Evolutionary conservation across 2,888 invertebrate species (phyloP).

Genomic region (Macrosoma leucophasiata): DNA sequence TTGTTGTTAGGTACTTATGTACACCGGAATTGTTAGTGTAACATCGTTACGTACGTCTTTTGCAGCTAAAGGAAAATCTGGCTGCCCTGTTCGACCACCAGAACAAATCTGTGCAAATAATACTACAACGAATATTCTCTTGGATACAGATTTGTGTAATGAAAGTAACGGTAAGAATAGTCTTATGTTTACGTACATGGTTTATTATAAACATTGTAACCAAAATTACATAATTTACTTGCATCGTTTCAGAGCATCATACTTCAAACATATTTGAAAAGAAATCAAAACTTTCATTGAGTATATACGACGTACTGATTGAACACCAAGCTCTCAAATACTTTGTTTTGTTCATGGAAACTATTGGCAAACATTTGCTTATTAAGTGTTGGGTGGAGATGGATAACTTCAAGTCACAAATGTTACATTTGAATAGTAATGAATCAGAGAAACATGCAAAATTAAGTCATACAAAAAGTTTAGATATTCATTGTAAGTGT

Average conservation of each 20-base stretch:
- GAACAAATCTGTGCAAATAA: slow-evolving; percentile 36
- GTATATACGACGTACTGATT: slow-evolving; percentile 82
- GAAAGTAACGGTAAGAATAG: slow-evolving; percentile 49
- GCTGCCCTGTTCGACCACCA: slow-evolving; percentile 68
- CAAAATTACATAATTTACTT: slow-evolving; percentile 10
- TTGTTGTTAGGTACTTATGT: slow-evolving; percentile 8
- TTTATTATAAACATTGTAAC: too few species aligned
- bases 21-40: too few species aligned
- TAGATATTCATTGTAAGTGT: slow-evolving; percentile 46
- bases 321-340: slow-evolving; percentile 88
- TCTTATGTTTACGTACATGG: slow-evolving; percentile 4
- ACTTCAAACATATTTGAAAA: slow-evolving; percentile 53
- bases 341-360: slow-evolving; percentile 90
- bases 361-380: slow-evolving; percentile 78
- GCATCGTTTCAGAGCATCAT: too few species aligned
- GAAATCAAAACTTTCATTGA: slow-evolving; percentile 82
- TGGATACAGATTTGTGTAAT: slow-evolving; percentile 41
- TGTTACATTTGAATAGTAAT: slow-evolving; percentile 28
- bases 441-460: slow-evolving; percentile 38
- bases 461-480: slow-evolving; percentile 52
- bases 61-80: slow-evolving; percentile 68
- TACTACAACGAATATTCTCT: slow-evolving; percentile 11
- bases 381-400: slow-evolving; percentile 87
- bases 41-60: slow-evolving; percentile 15
- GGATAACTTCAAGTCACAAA: slow-evolving; percentile 75